phyloP scores from a whole-genome alignment of 2,113 vertebrate species.

The Sminthopsis crassicaudata region DNA sequence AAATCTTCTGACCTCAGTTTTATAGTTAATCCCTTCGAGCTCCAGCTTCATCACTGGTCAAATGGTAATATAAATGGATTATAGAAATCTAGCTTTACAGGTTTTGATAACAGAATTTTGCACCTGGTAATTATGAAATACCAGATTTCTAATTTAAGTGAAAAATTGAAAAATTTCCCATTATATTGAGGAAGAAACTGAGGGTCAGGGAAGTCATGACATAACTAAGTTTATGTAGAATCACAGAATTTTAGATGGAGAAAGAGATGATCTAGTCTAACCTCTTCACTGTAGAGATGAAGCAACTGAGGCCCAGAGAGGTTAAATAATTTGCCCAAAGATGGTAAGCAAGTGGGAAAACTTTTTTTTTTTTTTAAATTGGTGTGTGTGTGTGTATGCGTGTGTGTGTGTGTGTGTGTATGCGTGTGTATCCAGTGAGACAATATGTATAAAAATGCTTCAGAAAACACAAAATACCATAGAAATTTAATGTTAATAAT shows the following conservation, averaged over 20 bases:
- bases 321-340: neutral
- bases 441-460: neutral
- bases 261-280: neutral
- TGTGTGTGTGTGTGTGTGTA: too few species aligned
- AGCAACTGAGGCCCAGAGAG: neutral
- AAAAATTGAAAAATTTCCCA: neutral
- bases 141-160: neutral
- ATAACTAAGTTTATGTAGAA: neutral
- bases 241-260: neutral
- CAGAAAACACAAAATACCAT: neutral
- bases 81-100: neutral
- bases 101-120: neutral
- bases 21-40: neutral
- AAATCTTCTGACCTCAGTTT: neutral
- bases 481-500: neutral
- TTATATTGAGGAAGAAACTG: neutral
- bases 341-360: neutral
- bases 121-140: neutral
- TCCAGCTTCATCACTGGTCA: neutral
- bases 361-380: neutral
- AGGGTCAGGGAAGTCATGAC: neutral
- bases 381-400: too few species aligned
- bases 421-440: neutral
- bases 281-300: neutral
- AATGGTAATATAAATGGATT: neutral